Conservation (phyloP, 2,888 invertebrate species). For the Mythimna impura region DNA sequence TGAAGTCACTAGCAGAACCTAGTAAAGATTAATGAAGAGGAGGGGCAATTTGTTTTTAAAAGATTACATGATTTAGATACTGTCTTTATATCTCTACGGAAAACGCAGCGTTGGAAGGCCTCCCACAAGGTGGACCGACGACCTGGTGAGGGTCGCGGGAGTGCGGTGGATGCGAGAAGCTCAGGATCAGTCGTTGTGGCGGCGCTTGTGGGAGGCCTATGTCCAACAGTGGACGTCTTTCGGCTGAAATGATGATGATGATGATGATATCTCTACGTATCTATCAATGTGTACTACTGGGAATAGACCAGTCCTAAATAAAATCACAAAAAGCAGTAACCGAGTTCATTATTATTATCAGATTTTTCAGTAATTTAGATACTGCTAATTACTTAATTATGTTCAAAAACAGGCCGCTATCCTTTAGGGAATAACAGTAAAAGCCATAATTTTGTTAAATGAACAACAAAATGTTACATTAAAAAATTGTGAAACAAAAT, state of each 20-base stretch:
- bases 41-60: too few species aligned
- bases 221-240: too few species aligned
- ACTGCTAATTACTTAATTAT: conserved; percentile 16
- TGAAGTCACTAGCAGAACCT: too few species aligned
- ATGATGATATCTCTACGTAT: neutral
- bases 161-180: too few species aligned
- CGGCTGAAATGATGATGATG: too few species aligned
- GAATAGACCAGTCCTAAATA: neutral
- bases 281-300: neutral
- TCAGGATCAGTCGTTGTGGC: too few species aligned
- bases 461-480: conserved; percentile 27
- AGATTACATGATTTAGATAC: too few species aligned
- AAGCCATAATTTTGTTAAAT: conserved; percentile 30
- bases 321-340: neutral
- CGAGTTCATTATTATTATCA: neutral
- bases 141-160: too few species aligned
- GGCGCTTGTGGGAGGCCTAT: too few species aligned
- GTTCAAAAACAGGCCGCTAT: conserved; percentile 8
- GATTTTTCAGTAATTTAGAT: conserved; percentile 27
- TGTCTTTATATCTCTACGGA: neutral
- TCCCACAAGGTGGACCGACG: too few species aligned
- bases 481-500: conserved; percentile 16
- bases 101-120: too few species aligned
- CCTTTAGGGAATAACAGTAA: conserved; percentile 22
- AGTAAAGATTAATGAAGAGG: too few species aligned